Conservation (phyloP, 2,888 invertebrate species). For the Ennomos fuscantarius region DNA sequence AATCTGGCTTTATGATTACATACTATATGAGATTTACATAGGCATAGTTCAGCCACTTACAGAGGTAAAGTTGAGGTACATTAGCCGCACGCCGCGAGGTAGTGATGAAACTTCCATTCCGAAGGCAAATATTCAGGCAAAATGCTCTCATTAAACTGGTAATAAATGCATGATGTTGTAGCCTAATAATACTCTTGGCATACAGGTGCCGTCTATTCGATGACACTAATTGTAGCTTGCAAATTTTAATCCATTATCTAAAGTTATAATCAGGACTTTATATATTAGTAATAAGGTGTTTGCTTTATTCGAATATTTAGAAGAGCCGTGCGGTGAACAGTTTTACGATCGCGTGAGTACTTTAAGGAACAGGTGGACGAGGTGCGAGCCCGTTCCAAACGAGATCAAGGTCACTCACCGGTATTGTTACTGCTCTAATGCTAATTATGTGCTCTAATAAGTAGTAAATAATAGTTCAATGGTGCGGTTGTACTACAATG, state of each 20-base stretch:
- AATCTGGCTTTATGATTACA: conserved; percentile 50
- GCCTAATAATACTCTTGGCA: conserved; percentile 42
- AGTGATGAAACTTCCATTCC: conserved; percentile 51
- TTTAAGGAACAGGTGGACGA: conserved; percentile 58
- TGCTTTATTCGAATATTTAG: conserved; percentile 45
- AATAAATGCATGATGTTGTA: conserved; percentile 41
- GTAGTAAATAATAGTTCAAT: conserved; percentile 42
- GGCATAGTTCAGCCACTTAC: conserved; percentile 30
- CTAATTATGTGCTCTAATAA: conserved; percentile 69
- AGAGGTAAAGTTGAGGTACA: conserved; percentile 3
- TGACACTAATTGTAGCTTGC: conserved; percentile 44
- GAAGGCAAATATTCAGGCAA: conserved; percentile 51
- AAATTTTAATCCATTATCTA: conserved; percentile 32
- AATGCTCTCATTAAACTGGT: conserved; percentile 50
- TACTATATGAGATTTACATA: conserved; percentile 41
- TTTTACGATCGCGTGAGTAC: conserved; percentile 42
- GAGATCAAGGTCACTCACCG: conserved; percentile 72
- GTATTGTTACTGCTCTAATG: conserved; percentile 68
- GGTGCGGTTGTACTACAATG: conserved; percentile 26
- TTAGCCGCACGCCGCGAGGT: conserved; percentile 35
- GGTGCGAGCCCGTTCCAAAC: conserved; percentile 55
- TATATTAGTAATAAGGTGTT: conserved; percentile 32
- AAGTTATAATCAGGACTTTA: conserved; percentile 29
- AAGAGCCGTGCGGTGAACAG: conserved; percentile 40
- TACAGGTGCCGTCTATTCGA: conserved; percentile 31